Evolutionary conservation across 2,113 vertebrate genomes (phyloP), one percentile per base, ranked within the genome.

Genomic region (Melanotaenia duboulayi): DNA sequence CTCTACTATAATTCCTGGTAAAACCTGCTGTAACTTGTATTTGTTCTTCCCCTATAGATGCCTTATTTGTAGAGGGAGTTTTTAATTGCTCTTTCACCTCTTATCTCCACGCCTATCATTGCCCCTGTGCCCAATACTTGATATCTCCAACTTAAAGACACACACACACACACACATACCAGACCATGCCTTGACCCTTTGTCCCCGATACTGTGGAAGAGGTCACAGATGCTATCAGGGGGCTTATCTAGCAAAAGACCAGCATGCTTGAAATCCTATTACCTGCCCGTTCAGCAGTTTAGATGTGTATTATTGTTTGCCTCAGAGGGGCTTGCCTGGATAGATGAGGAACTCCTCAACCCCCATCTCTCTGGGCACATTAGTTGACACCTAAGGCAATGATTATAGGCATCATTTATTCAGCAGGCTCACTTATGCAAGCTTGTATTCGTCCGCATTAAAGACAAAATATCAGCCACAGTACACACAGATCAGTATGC

Each of bases 371-470:
- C 65, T 22, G 24, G 87, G 83, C 82, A 78, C 82, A 89, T 91
- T 89, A 91, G 81, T 75, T 65, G 54, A 88, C 81, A 88, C 84
- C 70, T 81, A 44, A 55, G 71, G 75, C 86, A 81, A 73, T 81
- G 87, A 92, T 92, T 91, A 92, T 84, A 89, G 87, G 85, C 84
- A 85, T 90, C 37, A 87, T 90, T 90, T 89, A 90, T 92, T 89
- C 76, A 84, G 24, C 70, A 75, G 57, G 62, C 77, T 85, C 71
- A 55, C 77, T 87, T 80, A 80, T 86, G 75, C 51, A 23, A 37
- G 37, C 63, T 69, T 69, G 67, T 61, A 72, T 83, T 80, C 74
- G 76, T 68, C 71, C n/a, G 20, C 24, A 7, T 65, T 75, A 65
- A 81, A 83, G 81, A 86, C 65, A 81, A 73, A 82, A 79, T 80